phyloP scores from a whole-genome alignment of 2,888 invertebrate genomes.

The Gerosis bhagava region DNA sequence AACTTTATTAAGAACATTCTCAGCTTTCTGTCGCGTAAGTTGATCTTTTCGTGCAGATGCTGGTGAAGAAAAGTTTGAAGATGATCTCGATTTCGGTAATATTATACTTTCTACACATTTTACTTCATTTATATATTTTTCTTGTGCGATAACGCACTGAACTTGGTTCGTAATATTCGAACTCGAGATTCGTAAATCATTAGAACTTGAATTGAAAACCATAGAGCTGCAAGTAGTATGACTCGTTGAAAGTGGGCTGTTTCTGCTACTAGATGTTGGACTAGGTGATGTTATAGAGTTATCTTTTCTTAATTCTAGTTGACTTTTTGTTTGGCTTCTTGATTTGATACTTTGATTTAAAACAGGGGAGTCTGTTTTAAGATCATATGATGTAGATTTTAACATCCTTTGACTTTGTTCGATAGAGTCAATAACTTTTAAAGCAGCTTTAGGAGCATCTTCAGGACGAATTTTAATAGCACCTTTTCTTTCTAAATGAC shows the following conservation, averaged over 20 bases:
- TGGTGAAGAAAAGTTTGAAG: slow-evolving; percentile 61
- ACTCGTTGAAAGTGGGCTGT: slow-evolving; percentile 76
- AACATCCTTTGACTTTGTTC: slow-evolving; percentile 77
- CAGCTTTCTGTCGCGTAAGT: slow-evolving; percentile 73
- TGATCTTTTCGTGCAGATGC: slow-evolving; percentile 66
- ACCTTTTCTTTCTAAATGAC: slow-evolving; percentile 73
- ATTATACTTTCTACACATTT: slow-evolving; percentile 76
- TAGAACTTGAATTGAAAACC: slow-evolving; percentile 79
- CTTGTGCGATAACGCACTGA: slow-evolving; percentile 79
- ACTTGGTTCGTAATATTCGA: slow-evolving; percentile 75
- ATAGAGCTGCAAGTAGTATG: slow-evolving; percentile 79
- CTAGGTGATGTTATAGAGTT: slow-evolving; percentile 69
- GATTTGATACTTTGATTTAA: slow-evolving; percentile 57
- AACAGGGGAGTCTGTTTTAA: slow-evolving; percentile 71
- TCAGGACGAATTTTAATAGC: slow-evolving; percentile 75
- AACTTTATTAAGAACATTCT: slow-evolving; percentile 73
- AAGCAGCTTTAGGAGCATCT: slow-evolving; percentile 71
- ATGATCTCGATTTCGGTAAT: slow-evolving; percentile 62
- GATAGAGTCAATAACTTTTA: slow-evolving; percentile 74
- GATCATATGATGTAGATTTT: slow-evolving; percentile 73
- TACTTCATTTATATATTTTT: slow-evolving; percentile 75
- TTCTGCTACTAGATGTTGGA: slow-evolving; percentile 75
- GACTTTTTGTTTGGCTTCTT: slow-evolving; percentile 62
- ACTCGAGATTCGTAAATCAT: slow-evolving; percentile 73
- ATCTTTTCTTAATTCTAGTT: slow-evolving; percentile 69